Conservation (phyloP, 2,888 invertebrate genomes). For the Archaeoteleia sp. region DNA sequence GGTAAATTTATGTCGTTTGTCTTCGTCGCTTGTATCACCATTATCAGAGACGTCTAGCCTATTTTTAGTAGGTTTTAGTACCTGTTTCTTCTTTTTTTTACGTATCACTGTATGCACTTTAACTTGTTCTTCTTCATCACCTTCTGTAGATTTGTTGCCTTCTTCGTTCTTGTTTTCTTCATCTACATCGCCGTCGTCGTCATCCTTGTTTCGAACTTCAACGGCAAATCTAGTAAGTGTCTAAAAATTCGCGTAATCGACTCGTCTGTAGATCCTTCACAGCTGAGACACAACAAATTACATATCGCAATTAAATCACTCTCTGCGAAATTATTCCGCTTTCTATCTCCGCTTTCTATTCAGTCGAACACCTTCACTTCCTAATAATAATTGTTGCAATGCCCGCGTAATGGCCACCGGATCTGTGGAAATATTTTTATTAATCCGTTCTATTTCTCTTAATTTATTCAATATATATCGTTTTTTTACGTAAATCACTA, state of each 20-base stretch:
- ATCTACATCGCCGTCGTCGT: slow-evolving; percentile 5
- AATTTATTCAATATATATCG: too few relatives aligned
- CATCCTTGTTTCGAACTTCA: neutral
- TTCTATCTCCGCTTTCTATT: slow-evolving; percentile 4
- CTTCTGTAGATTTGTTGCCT: too few relatives aligned
- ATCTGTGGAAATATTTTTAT: neutral
- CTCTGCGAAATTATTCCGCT: neutral
- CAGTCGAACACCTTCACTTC: slow-evolving; percentile 2
- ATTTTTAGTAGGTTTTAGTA: too few relatives aligned
- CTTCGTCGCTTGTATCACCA: too few relatives aligned
- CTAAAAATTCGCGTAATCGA: neutral
- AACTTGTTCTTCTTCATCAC: too few relatives aligned
- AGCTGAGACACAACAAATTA: slow-evolving; percentile 1
- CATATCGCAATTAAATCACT: slow-evolving; percentile 3
- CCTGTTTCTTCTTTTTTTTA: too few relatives aligned
- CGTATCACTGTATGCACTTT: too few relatives aligned
- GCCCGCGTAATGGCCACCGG: neutral
- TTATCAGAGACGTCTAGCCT: too few relatives aligned
- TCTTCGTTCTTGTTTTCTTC: neutral
- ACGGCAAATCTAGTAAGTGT: neutral
- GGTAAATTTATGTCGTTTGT: neutral
- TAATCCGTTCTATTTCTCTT: too few relatives aligned
- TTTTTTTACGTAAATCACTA: too few relatives aligned
- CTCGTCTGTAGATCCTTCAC: slow-evolving; percentile 4
- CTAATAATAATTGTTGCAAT: slow-evolving; percentile 10